Evolutionary conservation across 2,113 vertebrate species (phyloP), one percentile per base, ranked within the genome.

Genomic region (Hirundichthys speculiger): DNA sequence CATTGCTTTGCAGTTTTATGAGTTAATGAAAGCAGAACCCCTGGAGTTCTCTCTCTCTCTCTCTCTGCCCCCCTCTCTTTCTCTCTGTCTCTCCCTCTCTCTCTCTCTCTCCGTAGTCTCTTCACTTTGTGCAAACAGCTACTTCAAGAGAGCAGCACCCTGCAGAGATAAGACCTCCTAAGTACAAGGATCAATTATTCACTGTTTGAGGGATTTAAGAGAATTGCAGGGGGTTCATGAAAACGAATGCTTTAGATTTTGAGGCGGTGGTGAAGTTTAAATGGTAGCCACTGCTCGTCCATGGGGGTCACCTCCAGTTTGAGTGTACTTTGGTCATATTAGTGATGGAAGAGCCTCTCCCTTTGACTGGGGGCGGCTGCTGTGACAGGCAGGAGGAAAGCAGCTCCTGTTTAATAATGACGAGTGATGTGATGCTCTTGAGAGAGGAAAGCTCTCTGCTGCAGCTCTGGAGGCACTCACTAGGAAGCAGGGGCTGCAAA

Each of bases 141-240:
- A 56, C 48, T 83, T 81, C 64, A 77, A 16, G 38, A 79, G 58
- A 65, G 64, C 22, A 62, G 48, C 76, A 61, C 69, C 86, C 86
- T 63, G 67, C 75, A 66, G 87, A 85, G 89, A 90, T 86, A 86
- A 89, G 70, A 77, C 53, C 24, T 2, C 48, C 66, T 82, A 62
- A 89, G 78, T 73, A 79, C 75, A 68, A 77, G 72, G 70, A 77
- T 89, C 79, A 86, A 83, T 90, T 85, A 89, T 85, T 82, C 63
- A 53, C 48, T 56, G 68, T 88, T 83, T 58, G 70, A 75, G 52
- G 76, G 64, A 47, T 82, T 86, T 70, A 69, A 38, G 34, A 64
- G 72, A 80, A 69, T 51, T 67, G 55, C n/a, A 73, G 30, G 27
- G 51, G 40, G 61, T 67, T 77, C 42, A 24, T 77, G 38, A 69